These are phyloP conservation scores for Electrophaes corylata DNA, from an alignment of 2,888 invertebrate genomes.

Conservation along the genomic window DNA sequence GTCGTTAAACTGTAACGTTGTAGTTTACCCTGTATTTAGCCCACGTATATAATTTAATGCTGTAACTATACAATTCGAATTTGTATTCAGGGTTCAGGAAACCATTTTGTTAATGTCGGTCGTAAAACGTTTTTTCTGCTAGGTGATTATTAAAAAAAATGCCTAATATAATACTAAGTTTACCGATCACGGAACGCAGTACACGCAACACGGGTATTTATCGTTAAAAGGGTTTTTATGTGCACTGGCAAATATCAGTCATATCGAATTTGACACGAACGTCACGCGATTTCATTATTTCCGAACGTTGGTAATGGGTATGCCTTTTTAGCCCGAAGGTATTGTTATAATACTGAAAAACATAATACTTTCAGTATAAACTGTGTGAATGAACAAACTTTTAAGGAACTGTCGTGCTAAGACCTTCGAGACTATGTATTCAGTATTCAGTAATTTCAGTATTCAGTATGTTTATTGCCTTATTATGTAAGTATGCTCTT, in stretches of 20 bases:
- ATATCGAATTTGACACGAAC: constrained; percentile 40
- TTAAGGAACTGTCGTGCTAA: no score
- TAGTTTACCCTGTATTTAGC: constrained; percentile 8
- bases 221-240: constrained; percentile 43
- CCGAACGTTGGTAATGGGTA: constrained; percentile 16
- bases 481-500: no score
- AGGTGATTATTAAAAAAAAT: constrained; percentile 28
- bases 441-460: no score
- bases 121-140: constrained; percentile 20
- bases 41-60: constrained; percentile 10
- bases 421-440: no score
- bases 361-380: no score
- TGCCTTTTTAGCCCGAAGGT: background rate
- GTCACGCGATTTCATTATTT: constrained; percentile 41
- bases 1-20: background rate
- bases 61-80: constrained; percentile 3
- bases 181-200: constrained; percentile 38
- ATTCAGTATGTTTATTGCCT: no score
- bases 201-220: constrained; percentile 43
- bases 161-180: constrained; percentile 34
- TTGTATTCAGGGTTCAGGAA: constrained; percentile 15
- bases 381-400: no score
- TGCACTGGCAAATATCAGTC: constrained; percentile 41
- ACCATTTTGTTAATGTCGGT: constrained; percentile 22
- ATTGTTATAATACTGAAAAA: background rate